Base-by-base conservation (phyloP, 2,888 invertebrate genomes). In the Muscina levida region DNA sequence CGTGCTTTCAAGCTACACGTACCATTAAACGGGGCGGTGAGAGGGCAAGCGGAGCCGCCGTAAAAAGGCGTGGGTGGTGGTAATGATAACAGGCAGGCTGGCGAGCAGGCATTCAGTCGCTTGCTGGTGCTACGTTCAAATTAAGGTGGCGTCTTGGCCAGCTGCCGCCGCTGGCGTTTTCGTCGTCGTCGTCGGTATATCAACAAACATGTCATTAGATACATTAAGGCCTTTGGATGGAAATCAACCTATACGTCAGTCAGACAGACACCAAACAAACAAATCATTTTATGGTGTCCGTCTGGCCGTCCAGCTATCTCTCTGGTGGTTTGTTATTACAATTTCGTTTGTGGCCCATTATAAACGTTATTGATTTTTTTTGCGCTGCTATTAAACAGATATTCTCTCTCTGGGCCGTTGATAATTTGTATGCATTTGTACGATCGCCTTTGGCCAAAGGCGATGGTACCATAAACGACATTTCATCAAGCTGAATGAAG, bases 81-180 rank as follows among this genome's bases (percentile, higher is more conserved):
- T 19, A 57, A 42, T 62, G 39, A 53, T 53, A 24, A 31, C 8
- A 31, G n/a, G 53, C 53, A 26, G 17, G n/a, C n/a, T 39, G 39
- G 24, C 11, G 26, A 26, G 56, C 44, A 22, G 17, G 37, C 17
- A 17, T 37, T 39, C 42, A 13, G 24, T 22, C 5, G 57, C 37
- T 31, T 67, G 44, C 42, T 62, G 44, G 48, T 67, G 53, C 46
- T 65, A n/a, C 53, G 51, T 66, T 74, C 31, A 39, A 67, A 72
- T 48, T 37, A 44, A 71, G 73, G 71, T 77, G 80, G 73, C 80
- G 80, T 81, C 77, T 74, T 77, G 73, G 67, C 46, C 73, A 74
- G 51, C 24, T 80, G 79, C 73, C 68, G 76, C 65, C 57, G 76
- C 65, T 53, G 59, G 59, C 59, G 37, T 59, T 59, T 53, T 31